phyloP scores from a whole-genome alignment of 2,888 invertebrate species.

The Entomobrya proxima region DNA sequence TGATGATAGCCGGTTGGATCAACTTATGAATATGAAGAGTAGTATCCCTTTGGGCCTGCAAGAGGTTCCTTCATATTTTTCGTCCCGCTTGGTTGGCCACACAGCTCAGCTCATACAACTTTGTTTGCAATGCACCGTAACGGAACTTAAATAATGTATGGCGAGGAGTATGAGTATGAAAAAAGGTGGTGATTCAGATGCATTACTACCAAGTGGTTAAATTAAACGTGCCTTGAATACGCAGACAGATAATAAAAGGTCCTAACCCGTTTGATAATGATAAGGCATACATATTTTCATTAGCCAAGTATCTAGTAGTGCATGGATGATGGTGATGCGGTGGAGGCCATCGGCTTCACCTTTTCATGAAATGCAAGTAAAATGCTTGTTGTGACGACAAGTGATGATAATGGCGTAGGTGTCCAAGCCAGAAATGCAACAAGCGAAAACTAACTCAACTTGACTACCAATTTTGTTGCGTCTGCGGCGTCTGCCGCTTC shows the following conservation, averaged over 20 bases:
- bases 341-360: neutral
- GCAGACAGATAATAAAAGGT: neutral
- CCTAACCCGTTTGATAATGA: neutral
- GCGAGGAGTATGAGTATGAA: neutral
- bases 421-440: no score
- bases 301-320: neutral
- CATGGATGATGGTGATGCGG: neutral
- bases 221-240: no score
- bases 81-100: neutral
- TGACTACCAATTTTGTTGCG: no score
- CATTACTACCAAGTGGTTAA: neutral
- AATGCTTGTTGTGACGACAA: neutral
- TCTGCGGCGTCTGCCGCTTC: neutral
- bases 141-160: neutral
- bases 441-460: no score
- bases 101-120: no score
- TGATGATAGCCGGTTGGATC: neutral
- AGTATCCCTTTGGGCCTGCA: neutral
- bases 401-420: no score
- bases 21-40: neutral
- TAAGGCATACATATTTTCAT: neutral
- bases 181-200: neutral
- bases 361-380: neutral
- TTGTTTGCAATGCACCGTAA: slow-evolving; percentile 9
- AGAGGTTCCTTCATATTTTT: neutral